Percentiles rank a stretch among this genome's conserved stretches.
Evolutionary conservation across 2,113 vertebrate species (phyloP).

Genomic region (Riparia riparia): DNA sequence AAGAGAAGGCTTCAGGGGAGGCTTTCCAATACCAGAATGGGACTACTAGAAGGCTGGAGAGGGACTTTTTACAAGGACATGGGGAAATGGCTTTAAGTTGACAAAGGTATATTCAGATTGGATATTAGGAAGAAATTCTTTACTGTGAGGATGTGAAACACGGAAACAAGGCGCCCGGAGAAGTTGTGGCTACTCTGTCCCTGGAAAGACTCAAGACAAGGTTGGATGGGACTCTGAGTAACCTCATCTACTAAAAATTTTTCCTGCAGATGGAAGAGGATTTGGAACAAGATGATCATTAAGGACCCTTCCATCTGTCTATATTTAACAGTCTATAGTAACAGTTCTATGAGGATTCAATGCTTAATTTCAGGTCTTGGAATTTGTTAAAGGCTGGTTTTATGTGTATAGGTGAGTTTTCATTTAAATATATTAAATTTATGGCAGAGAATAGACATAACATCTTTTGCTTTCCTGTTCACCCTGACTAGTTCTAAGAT

Average conservation of each 20-base stretch:
- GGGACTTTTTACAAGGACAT: neutral
- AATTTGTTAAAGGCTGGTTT: neutral
- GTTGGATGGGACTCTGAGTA: neutral
- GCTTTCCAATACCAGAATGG: neutral
- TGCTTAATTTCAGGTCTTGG: neutral
- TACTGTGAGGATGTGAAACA: neutral
- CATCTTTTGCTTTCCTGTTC: accelerated
- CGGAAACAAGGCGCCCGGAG: neutral
- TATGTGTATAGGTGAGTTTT: neutral
- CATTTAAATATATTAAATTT: neutral
- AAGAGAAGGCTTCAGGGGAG: neutral
- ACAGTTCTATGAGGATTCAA: neutral
- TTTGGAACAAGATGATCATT: neutral
- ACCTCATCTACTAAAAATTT: neutral
- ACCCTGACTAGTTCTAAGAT: neutral
- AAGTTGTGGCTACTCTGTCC: neutral
- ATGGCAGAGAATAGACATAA: neutral
- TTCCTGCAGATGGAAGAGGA: no score
- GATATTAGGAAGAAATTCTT: neutral
- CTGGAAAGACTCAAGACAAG: neutral
- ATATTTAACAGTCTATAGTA: neutral
- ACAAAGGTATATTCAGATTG: neutral
- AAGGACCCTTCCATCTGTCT: neutral
- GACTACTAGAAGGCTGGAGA: neutral
- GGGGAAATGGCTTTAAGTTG: neutral